Evolutionary conservation across 1,140 invertebrate species (phyloP).

Genomic region (Agrilus planipennis): DNA sequence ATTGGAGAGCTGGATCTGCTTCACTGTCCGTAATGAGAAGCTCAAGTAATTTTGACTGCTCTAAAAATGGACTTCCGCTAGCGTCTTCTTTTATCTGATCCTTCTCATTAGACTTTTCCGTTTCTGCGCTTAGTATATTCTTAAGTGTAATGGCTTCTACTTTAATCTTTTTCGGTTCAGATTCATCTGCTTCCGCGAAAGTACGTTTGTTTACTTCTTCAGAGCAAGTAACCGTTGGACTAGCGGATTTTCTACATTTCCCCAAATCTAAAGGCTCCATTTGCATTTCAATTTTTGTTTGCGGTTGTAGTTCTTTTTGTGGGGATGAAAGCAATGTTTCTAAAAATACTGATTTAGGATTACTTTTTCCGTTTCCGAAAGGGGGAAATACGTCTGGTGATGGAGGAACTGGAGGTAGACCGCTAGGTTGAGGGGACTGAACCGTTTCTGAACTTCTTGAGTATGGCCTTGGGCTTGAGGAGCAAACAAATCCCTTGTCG

Average conservation of each 20-base stretch:
- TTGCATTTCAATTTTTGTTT: slow-evolving; percentile 43
- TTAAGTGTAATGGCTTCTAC: slow-evolving; percentile 37
- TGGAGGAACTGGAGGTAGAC: slow-evolving; percentile 47
- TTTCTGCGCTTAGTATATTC: slow-evolving; percentile 30
- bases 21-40: slow-evolving; percentile 38
- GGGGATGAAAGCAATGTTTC: slow-evolving; percentile 42
- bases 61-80: slow-evolving; percentile 13
- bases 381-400: slow-evolving; percentile 43
- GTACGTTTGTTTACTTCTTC: slow-evolving; percentile 38
- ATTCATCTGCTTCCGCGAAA: slow-evolving; percentile 34
- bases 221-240: slow-evolving; percentile 47
- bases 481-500: no score
- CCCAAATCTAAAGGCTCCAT: slow-evolving; percentile 54
- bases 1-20: slow-evolving; percentile 54
- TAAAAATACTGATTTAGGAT: slow-evolving; percentile 40
- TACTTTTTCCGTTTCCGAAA: slow-evolving; percentile 37
- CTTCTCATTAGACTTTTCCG: slow-evolving; percentile 27
- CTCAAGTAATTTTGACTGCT: slow-evolving; percentile 32
- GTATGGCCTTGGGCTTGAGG: slow-evolving; percentile 35
- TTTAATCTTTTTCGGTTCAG: slow-evolving; percentile 43
- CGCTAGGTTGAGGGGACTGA: slow-evolving; percentile 52
- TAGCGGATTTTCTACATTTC: slow-evolving; percentile 46
- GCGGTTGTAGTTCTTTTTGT: slow-evolving; percentile 39
- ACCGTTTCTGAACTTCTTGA: slow-evolving; percentile 49
- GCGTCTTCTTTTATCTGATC: slow-evolving; percentile 23